Conservation (phyloP, 2,113 vertebrate genomes). For the Eulemur rufifrons region DNA sequence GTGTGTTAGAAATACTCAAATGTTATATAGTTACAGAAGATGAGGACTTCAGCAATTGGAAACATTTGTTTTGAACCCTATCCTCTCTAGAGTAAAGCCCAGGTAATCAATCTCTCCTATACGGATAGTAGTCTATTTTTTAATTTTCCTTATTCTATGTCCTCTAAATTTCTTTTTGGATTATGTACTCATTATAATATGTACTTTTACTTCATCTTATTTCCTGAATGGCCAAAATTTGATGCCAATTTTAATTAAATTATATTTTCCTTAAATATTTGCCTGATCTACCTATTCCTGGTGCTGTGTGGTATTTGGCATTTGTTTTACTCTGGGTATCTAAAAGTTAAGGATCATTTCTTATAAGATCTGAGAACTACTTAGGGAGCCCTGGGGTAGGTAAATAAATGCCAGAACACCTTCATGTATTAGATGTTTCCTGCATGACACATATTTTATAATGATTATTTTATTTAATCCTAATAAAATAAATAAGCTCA, state of each 20-base stretch:
- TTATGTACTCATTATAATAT: not conserved
- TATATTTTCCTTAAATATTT: not conserved
- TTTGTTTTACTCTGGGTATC: not conserved
- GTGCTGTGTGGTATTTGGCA: not conserved
- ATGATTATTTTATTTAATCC: not conserved
- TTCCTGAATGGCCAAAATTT: not conserved
- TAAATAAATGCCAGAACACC: not conserved
- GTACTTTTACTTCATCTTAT: not conserved
- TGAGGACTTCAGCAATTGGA: not conserved
- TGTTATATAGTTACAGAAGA: not conserved
- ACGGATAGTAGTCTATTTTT: not conserved
- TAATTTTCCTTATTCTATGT: not conserved
- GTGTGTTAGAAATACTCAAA: conserved; percentile 17
- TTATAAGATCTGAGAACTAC: not conserved
- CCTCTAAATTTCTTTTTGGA: not conserved
- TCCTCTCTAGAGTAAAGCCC: not conserved
- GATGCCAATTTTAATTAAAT: conserved; percentile 14
- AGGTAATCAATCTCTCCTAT: not conserved
- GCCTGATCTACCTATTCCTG: not conserved
- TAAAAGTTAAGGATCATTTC: not conserved
- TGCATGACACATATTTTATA: not conserved
- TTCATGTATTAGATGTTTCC: not conserved
- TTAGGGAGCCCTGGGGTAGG: not conserved
- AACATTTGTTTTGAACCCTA: not conserved
- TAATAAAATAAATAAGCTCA: not conserved